Evolutionary conservation across 2,888 invertebrate species (phyloP).

Genomic region (Trissolcus brochymenae): DNA sequence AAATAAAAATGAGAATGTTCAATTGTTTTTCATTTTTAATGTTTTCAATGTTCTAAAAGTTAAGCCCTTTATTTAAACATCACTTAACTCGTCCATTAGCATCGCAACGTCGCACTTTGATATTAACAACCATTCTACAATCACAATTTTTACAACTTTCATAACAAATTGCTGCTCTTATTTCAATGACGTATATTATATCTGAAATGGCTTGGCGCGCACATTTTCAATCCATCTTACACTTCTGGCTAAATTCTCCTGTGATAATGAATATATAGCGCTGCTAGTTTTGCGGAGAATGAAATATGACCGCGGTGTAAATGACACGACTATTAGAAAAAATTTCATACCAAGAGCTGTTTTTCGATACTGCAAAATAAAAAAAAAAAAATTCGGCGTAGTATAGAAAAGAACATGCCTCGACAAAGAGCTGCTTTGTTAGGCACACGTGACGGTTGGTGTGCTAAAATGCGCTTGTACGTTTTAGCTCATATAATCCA

Average conservation of each 20-base stretch:
- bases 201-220: conserved; percentile 27
- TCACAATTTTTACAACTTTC: conserved; percentile 20
- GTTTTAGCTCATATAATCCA: too few species aligned
- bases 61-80: not conserved
- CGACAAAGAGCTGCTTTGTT: too few species aligned
- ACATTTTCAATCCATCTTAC: conserved; percentile 19
- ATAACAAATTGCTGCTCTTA: conserved; percentile 33
- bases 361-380: not conserved
- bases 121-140: not conserved
- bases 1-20: too few species aligned
- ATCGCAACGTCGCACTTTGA: not conserved
- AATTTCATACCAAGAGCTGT: not conserved
- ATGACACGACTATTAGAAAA: conserved; percentile 20
- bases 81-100: not conserved
- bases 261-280: conserved; percentile 22
- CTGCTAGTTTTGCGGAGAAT: conserved; percentile 26
- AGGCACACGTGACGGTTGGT: not conserved
- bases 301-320: conserved; percentile 28
- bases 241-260: conserved; percentile 20
- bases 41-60: too few species aligned
- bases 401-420: too few species aligned
- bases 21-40: too few species aligned
- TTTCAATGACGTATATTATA: conserved; percentile 22
- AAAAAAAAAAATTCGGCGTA: not conserved
- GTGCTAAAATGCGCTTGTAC: not conserved